Evolutionary conservation across 2,888 invertebrate genomes (phyloP).

Genomic region (Andrena praecox): DNA sequence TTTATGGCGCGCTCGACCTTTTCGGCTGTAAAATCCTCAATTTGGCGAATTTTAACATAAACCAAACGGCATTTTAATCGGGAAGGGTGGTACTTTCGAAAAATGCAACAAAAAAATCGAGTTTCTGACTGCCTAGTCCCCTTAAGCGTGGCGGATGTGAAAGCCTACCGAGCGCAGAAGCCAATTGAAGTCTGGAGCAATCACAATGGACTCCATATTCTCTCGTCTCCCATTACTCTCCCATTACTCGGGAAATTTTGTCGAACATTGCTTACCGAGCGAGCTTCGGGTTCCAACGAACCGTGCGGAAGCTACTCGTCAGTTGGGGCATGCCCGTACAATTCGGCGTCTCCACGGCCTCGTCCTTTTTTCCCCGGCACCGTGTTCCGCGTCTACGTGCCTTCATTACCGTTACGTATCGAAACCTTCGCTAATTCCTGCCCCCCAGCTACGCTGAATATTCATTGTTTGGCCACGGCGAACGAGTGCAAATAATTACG

Average conservation of each 20-base stretch:
- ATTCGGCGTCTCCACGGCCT: slow-evolving; percentile 30
- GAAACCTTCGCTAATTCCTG: slow-evolving; percentile 34
- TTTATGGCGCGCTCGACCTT: too few species aligned
- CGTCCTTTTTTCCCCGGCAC: slow-evolving; percentile 11
- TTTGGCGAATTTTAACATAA: too few species aligned
- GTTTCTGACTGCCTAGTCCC: too few species aligned
- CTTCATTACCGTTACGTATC: slow-evolving; percentile 51
- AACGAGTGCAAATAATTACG: slow-evolving; percentile 50
- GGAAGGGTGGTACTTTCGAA: too few species aligned
- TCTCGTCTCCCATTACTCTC: not conserved
- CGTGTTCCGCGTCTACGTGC: slow-evolving; percentile 16
- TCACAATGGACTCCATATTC: not conserved
- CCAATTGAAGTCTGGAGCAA: slow-evolving; percentile 21
- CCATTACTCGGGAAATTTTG: slow-evolving; percentile 27
- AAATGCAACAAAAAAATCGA: too few species aligned
- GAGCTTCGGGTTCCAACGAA: slow-evolving; percentile 20
- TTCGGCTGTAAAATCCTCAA: too few species aligned
- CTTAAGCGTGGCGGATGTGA: slow-evolving; percentile 6
- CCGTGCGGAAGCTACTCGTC: slow-evolving; percentile 36
- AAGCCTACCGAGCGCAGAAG: slow-evolving; percentile 3
- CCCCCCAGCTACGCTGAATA: slow-evolving; percentile 28
- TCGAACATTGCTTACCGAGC: slow-evolving; percentile 27
- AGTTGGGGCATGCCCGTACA: slow-evolving; percentile 8
- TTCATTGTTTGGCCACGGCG: slow-evolving; percentile 44
- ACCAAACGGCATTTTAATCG: too few species aligned